Base-by-base conservation (phyloP, 2,113 vertebrate species). In the Poeciliopsis occidentalis region DNA sequence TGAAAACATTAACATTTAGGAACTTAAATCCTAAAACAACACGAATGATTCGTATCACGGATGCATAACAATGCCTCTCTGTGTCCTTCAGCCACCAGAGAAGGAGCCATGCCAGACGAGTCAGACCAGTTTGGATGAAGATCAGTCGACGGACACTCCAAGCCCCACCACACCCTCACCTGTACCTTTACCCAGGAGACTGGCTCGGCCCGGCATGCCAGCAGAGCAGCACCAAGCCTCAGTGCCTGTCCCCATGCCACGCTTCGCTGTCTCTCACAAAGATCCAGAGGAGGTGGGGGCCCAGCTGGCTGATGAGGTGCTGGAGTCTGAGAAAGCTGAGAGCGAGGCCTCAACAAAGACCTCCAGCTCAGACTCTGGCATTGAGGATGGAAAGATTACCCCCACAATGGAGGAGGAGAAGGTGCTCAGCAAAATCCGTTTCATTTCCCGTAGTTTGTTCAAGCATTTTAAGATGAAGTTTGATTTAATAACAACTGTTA, bases 101-200 rank as follows among this genome's bases (percentile, higher is more conserved):
- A 93, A 93, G 71, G 94, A 96, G 77, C 93, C 94, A 1, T 95
- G 94, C 0, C 92, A 95, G 78, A 93, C 31, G 0, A 96, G 94
- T 91, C 95, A 95, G 85, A 87, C 94, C 79, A 97, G 94, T 78
- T 85, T 96, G 69, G 93, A 95, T 12, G 93, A 88, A 0, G 94
- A 96, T 68, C 95, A 94, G 13, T 79, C 82, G n/a, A 67, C 27
- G 0, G 91, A 90, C 10, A 64, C 81, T 15, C 70, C 86, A 0
- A 84, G 80, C 65, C 80, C 88, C 62, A 84, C 82, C 65, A 83
- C 74, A 3, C 44, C 44, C 76, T 82, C 72, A 63, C 67, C 65
- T 17, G 1, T 81, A 19, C 78, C 86, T 41, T n/a, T 57, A 15
- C 71, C 79, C 41, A 84, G 69, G 39, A 82, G 84, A 32, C 72